Base-by-base conservation (phyloP, 2,888 invertebrate genomes). In the Parnassius smintheus region DNA sequence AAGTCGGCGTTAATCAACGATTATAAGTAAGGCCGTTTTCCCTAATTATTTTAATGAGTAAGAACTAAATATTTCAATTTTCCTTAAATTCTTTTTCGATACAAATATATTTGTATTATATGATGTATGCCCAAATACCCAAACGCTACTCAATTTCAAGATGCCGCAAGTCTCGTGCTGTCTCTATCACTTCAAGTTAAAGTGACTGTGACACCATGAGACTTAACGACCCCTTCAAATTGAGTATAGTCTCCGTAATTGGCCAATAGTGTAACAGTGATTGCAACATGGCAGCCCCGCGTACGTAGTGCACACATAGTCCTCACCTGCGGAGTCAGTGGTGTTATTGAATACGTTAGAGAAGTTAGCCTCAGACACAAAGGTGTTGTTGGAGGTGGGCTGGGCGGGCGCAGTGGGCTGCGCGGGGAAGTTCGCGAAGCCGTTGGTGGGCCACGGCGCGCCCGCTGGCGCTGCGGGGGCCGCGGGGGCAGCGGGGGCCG, bases 351-450 rank as follows among this genome's bases (percentile, higher is more conserved):
- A 97, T 75, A 97, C 97, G 77, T 96, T 95, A 80, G 95, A 95
- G 92, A 97, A 97, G 92, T 95, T 96, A 90, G 95, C 96, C 86
- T 97, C 97, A 81, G 96, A 95, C 82, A 97, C 96, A 92, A 96
- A 96, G 76, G 93, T 76, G 85, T 83, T 85, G 85, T 81, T 80
- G 70, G 70, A 55, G 61, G 50, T 83, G 78, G 65, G 83, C 42
- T 64, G 68, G 22, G 64, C 42, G 65, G 52, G 48, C 53, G 48
- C 54, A 50, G 75, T 78, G 81, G 77, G 75, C 78, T 13, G 84
- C 85, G 75, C 82, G 81, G 77, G 76, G 75, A 65, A 80, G 66
- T 80, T 65, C 70, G 75, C 68, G 71, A 72, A 68, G 71, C 74
- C 70, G 75, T 74, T 70, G 70, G 70, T 42, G 59, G 59, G 56